A percentile compares a stretch with the other conserved stretches of the same genome.
phyloP scores from a whole-genome alignment of 2,797 vertebrate genomes.

The Squalus acanthias region DNA sequence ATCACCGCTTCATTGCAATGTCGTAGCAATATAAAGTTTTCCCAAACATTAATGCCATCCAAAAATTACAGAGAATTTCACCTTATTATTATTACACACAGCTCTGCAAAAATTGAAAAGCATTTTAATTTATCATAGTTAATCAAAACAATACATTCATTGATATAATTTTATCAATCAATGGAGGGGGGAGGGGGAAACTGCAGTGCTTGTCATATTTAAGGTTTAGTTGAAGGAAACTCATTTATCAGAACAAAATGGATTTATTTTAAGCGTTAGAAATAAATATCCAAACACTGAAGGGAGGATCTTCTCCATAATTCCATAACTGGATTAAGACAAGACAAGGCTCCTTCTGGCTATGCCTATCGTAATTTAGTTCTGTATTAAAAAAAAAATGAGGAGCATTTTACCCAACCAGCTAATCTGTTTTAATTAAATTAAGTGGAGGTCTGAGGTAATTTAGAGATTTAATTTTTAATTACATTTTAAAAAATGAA shows the following conservation, averaged over 20 bases:
- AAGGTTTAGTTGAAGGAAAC: neutral
- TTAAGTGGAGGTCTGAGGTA: neutral
- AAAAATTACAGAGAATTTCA: neutral
- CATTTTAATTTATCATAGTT: neutral
- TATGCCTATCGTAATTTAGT: neutral
- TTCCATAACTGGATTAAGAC: neutral
- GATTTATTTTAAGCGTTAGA: neutral
- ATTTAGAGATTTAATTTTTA: neutral
- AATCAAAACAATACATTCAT: conserved; percentile 13
- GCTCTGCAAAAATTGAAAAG: conserved; percentile 11
- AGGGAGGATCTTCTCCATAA: neutral
- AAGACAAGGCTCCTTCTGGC: neutral
- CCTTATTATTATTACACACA: neutral
- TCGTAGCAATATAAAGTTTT: neutral
- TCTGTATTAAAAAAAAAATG: neutral
- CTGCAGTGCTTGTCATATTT: neutral
- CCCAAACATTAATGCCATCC: neutral
- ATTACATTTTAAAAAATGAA: neutral
- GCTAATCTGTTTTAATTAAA: neutral
- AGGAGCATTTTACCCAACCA: neutral
- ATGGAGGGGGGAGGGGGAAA: neutral
- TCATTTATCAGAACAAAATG: neutral
- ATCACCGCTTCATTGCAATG: neutral
- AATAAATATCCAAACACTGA: neutral
- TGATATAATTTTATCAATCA: neutral